Evolutionary conservation across 2,113 vertebrate species (phyloP).

Genomic region (Myodes glareolus): DNA sequence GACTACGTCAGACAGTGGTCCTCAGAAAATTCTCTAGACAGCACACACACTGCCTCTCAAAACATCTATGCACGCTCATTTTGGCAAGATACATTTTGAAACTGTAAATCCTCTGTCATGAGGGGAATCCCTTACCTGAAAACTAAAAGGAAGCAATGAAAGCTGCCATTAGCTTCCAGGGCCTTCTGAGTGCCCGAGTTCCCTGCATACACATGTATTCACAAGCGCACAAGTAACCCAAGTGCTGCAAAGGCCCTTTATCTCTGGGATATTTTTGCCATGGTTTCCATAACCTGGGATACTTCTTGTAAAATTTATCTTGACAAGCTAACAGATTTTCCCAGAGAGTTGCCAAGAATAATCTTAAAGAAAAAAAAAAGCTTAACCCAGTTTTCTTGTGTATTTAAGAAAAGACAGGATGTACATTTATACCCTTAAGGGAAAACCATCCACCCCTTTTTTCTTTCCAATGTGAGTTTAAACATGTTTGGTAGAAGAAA

Average conservation of each 20-base stretch:
- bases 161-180: slow-evolving; percentile 25
- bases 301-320: slow-evolving; percentile 78
- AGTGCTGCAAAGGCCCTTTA: slow-evolving; percentile 70
- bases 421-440: slow-evolving; percentile 69
- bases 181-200: slow-evolving; percentile 50
- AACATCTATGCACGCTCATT: neutral
- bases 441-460: slow-evolving; percentile 13
- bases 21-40: neutral
- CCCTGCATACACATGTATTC: neutral
- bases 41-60: neutral
- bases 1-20: neutral
- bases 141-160: slow-evolving; percentile 46
- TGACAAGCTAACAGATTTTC: slow-evolving; percentile 80
- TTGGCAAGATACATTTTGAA: neutral
- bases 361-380: slow-evolving; percentile 60
- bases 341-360: slow-evolving; percentile 77
- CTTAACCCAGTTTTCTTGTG: slow-evolving; percentile 71
- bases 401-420: slow-evolving; percentile 72
- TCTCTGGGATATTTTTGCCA: slow-evolving; percentile 67
- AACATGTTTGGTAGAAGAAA: slow-evolving; percentile 61
- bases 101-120: neutral
- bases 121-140: slow-evolving; percentile 32
- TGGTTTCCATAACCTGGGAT: slow-evolving; percentile 71
- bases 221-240: slow-evolving; percentile 55
- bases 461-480: slow-evolving; percentile 41